A percentile compares a stretch with the other conserved stretches of the same genome.
Conservation (phyloP, 1,140 invertebrate species). For the Diuraphis noxia region DNA sequence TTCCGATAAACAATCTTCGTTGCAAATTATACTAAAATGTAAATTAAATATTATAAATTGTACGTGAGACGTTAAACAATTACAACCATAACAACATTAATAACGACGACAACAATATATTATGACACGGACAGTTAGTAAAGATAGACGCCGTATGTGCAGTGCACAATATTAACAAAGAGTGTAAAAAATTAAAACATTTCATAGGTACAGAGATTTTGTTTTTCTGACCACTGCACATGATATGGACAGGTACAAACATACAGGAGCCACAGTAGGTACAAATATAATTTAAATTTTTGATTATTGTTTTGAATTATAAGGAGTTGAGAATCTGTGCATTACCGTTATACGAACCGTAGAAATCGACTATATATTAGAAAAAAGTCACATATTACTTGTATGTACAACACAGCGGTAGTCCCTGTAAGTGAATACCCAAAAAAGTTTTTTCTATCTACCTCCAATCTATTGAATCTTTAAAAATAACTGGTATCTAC, state of each 20-base stretch:
- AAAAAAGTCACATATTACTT: not conserved
- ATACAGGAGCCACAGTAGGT: not conserved
- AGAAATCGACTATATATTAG: not conserved
- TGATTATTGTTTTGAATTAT: not conserved
- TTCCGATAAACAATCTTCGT: not conserved
- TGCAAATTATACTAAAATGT: not conserved
- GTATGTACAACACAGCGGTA: not conserved
- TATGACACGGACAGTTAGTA: not conserved
- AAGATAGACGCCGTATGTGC: not conserved
- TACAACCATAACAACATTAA: not conserved
- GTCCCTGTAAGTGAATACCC: not conserved
- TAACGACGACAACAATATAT: not conserved
- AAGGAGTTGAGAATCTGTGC: not conserved
- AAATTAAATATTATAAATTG: not conserved
- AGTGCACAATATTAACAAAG: not conserved
- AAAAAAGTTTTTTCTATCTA: not conserved
- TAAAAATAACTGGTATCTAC: not conserved
- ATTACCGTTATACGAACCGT: not conserved
- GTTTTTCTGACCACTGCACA: not conserved
- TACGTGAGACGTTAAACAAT: not conserved
- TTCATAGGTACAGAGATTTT: not conserved
- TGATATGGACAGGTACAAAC: not conserved
- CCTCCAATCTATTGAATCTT: not conserved
- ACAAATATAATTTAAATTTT: not conserved
- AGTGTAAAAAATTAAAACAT: not conserved